A percentile compares a stretch with the other conserved stretches of the same genome.
Evolutionary conservation across 2,888 invertebrate species (phyloP).

Genomic region (Torymus tubicola): DNA sequence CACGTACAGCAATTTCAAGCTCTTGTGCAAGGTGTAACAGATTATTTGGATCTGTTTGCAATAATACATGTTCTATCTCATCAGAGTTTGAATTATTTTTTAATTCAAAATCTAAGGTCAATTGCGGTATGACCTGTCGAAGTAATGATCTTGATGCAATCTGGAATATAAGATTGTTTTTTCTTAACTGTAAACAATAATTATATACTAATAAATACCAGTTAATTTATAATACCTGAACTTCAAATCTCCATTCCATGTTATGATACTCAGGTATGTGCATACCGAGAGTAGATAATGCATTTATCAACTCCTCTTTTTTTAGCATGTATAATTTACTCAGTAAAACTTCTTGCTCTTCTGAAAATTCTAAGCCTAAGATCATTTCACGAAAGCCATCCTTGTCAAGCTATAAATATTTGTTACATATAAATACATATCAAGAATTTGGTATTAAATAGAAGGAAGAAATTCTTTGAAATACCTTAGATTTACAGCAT

Average conservation of each 20-base stretch:
- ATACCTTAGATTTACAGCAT: constrained; percentile 84
- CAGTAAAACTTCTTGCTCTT: constrained; percentile 80
- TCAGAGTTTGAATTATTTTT: constrained; percentile 71
- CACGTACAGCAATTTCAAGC: constrained; percentile 79
- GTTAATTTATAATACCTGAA: constrained; percentile 75
- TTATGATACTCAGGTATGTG: constrained; percentile 78
- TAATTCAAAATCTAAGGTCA: constrained; percentile 80
- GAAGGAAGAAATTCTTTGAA: neutral
- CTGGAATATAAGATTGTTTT: constrained; percentile 67
- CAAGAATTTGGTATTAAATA: constrained; percentile 6
- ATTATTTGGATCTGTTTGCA: constrained; percentile 80
- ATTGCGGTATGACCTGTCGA: constrained; percentile 79
- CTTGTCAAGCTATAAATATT: constrained; percentile 74
- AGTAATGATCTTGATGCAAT: constrained; percentile 80
- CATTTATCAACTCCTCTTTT: constrained; percentile 78
- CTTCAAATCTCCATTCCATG: constrained; percentile 83
- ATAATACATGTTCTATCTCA: constrained; percentile 69
- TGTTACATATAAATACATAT: neutral
- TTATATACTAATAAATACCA: neutral
- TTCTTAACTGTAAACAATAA: neutral
- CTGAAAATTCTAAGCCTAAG: constrained; percentile 79
- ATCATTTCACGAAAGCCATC: constrained; percentile 77
- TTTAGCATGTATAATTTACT: constrained; percentile 80
- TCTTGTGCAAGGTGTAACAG: constrained; percentile 78
- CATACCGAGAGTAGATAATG: constrained; percentile 76